phyloP scores from a whole-genome alignment of 2,888 invertebrate genomes.

The Melinaea marsaeus region DNA sequence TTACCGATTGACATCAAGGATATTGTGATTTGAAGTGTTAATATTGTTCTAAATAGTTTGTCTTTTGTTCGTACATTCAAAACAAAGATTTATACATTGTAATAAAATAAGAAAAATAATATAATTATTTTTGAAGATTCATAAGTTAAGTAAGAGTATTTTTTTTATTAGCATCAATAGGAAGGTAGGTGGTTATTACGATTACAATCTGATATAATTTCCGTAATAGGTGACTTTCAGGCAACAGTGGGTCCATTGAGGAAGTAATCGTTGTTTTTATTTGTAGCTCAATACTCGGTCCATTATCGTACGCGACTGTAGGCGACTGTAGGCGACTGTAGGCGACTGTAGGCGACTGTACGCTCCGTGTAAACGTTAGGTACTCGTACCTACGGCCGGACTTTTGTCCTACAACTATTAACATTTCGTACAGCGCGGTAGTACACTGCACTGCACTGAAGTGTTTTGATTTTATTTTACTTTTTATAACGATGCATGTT shows the following conservation, averaged over 20 bases:
- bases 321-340: constrained; percentile 29
- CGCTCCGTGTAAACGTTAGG: constrained; percentile 20
- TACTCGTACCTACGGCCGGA: constrained; percentile 18
- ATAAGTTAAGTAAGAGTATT: too few species aligned
- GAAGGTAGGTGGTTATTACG: too few species aligned
- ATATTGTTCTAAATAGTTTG: background rate
- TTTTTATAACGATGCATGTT: background rate
- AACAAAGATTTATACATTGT: background rate
- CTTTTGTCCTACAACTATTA: constrained; percentile 14
- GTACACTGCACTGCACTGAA: background rate
- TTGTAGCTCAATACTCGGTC: constrained; percentile 40
- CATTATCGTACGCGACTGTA: constrained; percentile 33
- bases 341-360: constrained; percentile 31
- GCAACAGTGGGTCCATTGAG: constrained; percentile 68
- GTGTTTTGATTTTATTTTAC: background rate
- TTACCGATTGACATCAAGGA: constrained; percentile 3
- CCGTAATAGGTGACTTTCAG: constrained; percentile 48
- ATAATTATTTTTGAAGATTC: too few species aligned
- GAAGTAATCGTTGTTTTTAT: constrained; percentile 65
- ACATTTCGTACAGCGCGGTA: background rate
- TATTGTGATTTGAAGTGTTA: background rate
- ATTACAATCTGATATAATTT: constrained; percentile 28
- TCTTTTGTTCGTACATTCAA: background rate
- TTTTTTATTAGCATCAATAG: too few species aligned
- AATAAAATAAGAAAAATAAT: background rate